phyloP scores from a whole-genome alignment of 2,888 invertebrate species.

The Lumbricus terrestris region DNA sequence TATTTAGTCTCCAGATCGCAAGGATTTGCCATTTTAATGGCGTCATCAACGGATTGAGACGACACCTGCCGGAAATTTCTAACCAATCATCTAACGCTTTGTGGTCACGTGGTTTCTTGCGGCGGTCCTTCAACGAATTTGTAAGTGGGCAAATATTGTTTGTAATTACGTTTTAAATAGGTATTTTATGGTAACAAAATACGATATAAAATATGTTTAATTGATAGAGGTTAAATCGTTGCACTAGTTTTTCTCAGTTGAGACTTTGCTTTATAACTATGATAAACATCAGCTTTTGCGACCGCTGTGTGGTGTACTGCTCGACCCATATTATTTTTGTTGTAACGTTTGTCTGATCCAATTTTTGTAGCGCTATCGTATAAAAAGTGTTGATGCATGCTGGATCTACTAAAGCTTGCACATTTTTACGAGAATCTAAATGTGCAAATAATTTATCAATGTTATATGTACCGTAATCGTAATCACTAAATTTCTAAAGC shows the following conservation, averaged over 20 bases:
- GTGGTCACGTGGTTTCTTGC: background rate
- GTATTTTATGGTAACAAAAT: background rate
- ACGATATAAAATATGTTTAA: background rate
- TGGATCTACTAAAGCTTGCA: background rate
- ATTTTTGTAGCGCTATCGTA: too few species aligned
- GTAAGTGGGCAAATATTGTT: background rate
- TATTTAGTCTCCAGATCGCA: too few species aligned
- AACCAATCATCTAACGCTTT: background rate
- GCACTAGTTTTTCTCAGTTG: background rate
- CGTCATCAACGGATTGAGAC: background rate
- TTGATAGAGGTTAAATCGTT: background rate
- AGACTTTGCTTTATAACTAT: background rate
- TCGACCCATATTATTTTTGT: background rate
- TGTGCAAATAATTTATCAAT: background rate
- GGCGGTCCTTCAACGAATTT: background rate
- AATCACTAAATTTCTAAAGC: too few species aligned
- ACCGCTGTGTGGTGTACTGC: background rate
- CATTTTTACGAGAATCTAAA: background rate
- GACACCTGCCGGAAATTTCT: background rate
- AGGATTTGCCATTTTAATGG: background rate
- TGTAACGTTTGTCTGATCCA: background rate
- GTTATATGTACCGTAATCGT: too few species aligned
- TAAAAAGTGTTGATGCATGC: background rate
- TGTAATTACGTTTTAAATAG: background rate
- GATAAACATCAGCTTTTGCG: background rate